Evolutionary conservation across 2,113 vertebrate species (phyloP).

Genomic region (Ceyx margarethae): DNA sequence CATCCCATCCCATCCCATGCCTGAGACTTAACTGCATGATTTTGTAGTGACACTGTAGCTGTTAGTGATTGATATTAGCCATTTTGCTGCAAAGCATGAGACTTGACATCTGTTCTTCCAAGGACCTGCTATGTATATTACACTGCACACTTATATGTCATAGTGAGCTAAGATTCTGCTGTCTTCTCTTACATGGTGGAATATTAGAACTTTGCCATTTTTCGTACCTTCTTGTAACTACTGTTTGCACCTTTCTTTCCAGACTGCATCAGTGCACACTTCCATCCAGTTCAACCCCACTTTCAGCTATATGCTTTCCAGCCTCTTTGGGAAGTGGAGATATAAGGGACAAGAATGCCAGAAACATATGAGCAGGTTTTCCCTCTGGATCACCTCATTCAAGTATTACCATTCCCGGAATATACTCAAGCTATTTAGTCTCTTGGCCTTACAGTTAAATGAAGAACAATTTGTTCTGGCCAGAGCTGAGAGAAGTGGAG

Average conservation of each 20-base stretch:
- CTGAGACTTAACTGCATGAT: neutral
- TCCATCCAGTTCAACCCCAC: neutral
- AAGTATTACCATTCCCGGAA: neutral
- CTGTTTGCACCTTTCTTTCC: neutral
- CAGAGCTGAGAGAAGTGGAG: neutral
- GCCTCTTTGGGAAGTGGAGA: neutral
- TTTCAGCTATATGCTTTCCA: neutral
- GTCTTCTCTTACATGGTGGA: neutral
- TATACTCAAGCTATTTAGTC: neutral
- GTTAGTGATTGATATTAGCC: neutral
- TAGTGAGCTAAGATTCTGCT: neutral
- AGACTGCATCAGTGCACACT: neutral
- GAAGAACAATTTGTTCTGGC: neutral
- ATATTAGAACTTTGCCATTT: fast-evolving
- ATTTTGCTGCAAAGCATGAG: neutral
- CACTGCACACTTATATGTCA: fast-evolving
- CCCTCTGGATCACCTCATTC: neutral
- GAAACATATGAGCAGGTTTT: neutral
- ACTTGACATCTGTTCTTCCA: neutral
- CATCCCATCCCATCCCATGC: too few relatives aligned
- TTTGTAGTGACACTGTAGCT: neutral
- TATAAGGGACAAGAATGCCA: neutral
- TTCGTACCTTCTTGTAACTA: neutral
- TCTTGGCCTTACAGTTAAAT: neutral
- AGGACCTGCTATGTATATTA: neutral